Evolutionary conservation across 2,888 invertebrate species (phyloP), one percentile per base, ranked within the genome.

Genomic region (Cheilosia vernalis): DNA sequence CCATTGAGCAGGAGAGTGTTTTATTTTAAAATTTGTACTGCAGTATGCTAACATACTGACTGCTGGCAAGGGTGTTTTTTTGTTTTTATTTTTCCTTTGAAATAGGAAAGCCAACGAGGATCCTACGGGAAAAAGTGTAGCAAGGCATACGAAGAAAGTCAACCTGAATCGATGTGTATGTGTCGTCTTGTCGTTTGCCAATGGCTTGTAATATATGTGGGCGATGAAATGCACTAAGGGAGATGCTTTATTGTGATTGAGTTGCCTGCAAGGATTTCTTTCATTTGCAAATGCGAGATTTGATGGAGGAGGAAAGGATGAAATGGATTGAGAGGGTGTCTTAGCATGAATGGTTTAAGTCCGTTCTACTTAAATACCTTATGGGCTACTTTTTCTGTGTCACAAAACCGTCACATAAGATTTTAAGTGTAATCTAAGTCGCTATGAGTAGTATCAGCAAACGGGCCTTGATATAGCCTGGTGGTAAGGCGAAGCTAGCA

Each of bases 21-120:
- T 61, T 27, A 63, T 27, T 60, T 84, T 74, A 55, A 60, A 72
- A 76, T 37, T 79, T 79, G 70, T 70, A 66, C 84, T 76, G 84
- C 84, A 84, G 69, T 76, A 79, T 84, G 80, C 37, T 70, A 17
- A 13, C 49, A 58, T n/a, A 21, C 63, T 49, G 15, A 37, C 51
- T 51, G 51, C n/a, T n/a, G 53, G 53, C 27, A n/a, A 17, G 3
- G 4, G 3, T 30, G 1, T 15, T 7, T 30, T 27, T 30, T 17
- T 1, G 0, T 1, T 30, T 10, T 15, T 17, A 17, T 66, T 61
- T 67, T 60, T 10, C 9, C 17, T 33, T n/a, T 58, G 27, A 53
- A 30, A 58, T 21, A 37, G n/a, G 9, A 21, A 60, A 53, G 15
- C 53, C 51, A 73, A 70, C 24, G 37, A 47, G 17, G 7, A 0